Evolutionary conservation across 2,888 invertebrate species (phyloP), one percentile per base, ranked within the genome.

Genomic region (Eupithecia pulchellata): DNA sequence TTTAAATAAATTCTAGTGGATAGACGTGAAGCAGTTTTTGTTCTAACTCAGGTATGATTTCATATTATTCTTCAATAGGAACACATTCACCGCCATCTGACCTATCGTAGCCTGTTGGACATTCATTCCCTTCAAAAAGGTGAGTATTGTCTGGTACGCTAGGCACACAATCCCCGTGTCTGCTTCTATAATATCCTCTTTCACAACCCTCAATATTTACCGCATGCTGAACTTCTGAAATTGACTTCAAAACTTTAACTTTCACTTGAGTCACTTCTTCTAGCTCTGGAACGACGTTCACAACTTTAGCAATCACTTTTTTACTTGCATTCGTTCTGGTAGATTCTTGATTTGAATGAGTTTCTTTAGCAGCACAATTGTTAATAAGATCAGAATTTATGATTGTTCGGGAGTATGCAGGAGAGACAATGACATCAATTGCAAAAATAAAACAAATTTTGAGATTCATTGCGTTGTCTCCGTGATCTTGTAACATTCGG

Each of bases 81-180:
- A 73, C 65, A 72, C 76, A 76, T 52, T 65, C 36, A 5, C 65
- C 67, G 52, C 52, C 66, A n/a, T 73, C 72, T 4, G 70, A 32
- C 52, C 72, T 55, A 36, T 36, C 72, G 17, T 63, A 67, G 8
- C 73, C 72, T 42, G 74, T 71, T 9, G 76, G 17, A 27, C 76
- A 74, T 13, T 29, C 61, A 1, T 20, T 0, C 39, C 58, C 27
- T 30, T 42, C n/a, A 52, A 70, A 66, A 6, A 73, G 30, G 14
- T 72, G n/a, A 36, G 9, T 66, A 5, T 5, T 25, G 1, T 5
- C 4, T 0, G 27, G 20, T 20, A 27, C 2, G 34, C 25, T 34
- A 34, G 11, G 4, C 14, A 13, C 8, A 64, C 42, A 65, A 8
- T 20, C 1, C 9, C 47, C 17, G 11, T 36, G 2, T 36, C 42